phyloP scores from a whole-genome alignment of 2,113 vertebrate genomes.

The Pygoscelis adeliae region DNA sequence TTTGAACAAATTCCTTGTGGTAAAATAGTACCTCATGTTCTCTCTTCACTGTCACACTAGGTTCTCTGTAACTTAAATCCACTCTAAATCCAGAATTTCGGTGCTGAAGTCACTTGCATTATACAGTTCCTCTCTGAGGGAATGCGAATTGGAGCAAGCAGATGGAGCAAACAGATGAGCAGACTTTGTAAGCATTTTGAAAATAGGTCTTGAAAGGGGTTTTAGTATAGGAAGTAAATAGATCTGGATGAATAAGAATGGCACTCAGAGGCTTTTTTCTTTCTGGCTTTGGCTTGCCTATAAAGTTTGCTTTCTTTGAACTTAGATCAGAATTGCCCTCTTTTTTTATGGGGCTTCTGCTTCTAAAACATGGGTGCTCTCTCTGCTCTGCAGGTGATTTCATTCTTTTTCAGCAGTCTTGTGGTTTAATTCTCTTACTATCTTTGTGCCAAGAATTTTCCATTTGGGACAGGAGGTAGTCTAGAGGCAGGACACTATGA shows the following conservation, averaged over 20 bases:
- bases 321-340: not conserved
- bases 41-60: not conserved
- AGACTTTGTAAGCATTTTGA: conserved; percentile 13
- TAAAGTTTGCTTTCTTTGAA: not conserved
- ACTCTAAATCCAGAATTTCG: not conserved
- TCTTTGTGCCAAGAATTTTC: not conserved
- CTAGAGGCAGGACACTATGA: not conserved
- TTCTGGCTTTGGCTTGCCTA: not conserved
- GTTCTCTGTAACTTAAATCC: not conserved
- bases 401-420: not conserved
- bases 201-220: conserved; percentile 26
- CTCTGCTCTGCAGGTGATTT: not conserved
- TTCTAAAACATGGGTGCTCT: not conserved
- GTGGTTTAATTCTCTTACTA: not conserved
- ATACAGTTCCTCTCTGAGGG: not conserved
- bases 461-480: not conserved
- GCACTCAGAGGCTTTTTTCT: not conserved
- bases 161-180: conserved; percentile 52
- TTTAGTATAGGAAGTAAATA: conserved; percentile 2
- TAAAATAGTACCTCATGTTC: not conserved
- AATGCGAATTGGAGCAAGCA: conserved; percentile 36
- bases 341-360: not conserved
- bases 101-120: not conserved
- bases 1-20: not conserved
- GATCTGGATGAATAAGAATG: not conserved